Base-by-base conservation (phyloP, 2,797 vertebrate species). In the Serranus cabrilla region DNA sequence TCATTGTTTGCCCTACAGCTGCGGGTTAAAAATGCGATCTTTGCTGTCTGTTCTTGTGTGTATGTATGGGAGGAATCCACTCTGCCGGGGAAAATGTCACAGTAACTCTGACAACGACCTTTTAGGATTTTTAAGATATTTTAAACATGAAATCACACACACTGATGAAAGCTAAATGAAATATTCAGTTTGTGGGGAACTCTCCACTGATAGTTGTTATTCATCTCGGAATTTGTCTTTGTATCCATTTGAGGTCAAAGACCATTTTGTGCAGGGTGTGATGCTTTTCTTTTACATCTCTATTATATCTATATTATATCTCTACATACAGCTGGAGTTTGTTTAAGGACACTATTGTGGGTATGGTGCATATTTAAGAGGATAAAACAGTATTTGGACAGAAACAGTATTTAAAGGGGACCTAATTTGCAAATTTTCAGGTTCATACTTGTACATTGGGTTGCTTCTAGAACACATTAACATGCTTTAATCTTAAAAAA, bases 141-240 rank as follows among this genome's bases (percentile, higher is more conserved):
- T 88, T 76, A 90, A 91, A 90, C 80, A 79, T 78, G 78, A 83
- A 88, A 81, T 74, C 47, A 18, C 56, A 50, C 17, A n/a, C 62
- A 37, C 74, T 57, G 61, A 77, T 74, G 50, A 45, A 75, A 61
- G 80, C 46, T 80, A 69, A 89, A 78, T 82, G 66, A 81, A 87
- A 80, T 79, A 56, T 80, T 83, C 61, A 67, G 46, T 54, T 50
- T 25, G 54, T 17, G 34, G 37, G 11, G 11, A 78, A 59, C 73
- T 76, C 47, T 85, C 67, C 52, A 1, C 39, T 80, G 80, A 58
- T 56, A 70, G 42, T 76, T 83, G 40, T 85, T 90, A 76, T 80
- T 80, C 83, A 79, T 83, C 45, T 16, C 50, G 58, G 58, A 62
- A 40, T 58, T 56, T 72, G 62, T 67, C 43, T 47, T 78, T 27